Evolutionary conservation across 2,888 invertebrate genomes (phyloP).

Genomic region (Orthosia gothica): DNA sequence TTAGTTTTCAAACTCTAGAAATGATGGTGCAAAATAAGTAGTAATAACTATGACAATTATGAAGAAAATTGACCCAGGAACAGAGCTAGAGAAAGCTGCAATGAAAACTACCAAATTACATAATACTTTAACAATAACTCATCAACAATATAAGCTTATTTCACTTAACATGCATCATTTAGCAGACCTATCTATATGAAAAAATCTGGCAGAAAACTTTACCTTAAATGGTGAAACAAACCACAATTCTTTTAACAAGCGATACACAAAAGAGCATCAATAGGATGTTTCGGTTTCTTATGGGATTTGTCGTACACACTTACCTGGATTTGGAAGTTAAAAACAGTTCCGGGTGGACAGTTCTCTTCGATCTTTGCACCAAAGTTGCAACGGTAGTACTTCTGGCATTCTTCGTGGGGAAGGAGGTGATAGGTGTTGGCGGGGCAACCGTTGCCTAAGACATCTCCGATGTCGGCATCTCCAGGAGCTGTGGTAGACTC

Average conservation of each 20-base stretch:
- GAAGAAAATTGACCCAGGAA: background rate
- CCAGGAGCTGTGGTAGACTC: slow-evolving; percentile 15
- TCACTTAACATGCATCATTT: background rate
- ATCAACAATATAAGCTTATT: background rate
- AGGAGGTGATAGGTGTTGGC: slow-evolving; percentile 71
- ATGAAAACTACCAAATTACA: background rate
- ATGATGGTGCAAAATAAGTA: background rate
- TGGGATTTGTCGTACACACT: slow-evolving; percentile 33
- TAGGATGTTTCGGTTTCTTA: slow-evolving; percentile 27
- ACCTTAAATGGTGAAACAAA: background rate
- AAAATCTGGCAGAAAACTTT: background rate
- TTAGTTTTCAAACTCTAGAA: background rate
- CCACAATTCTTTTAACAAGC: slow-evolving; percentile 10
- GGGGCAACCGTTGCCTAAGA: slow-evolving; percentile 76
- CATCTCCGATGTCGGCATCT: slow-evolving; percentile 21
- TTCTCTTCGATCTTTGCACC: slow-evolving; percentile 70
- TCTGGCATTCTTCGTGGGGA: slow-evolving; percentile 77
- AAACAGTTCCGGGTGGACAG: slow-evolving; percentile 73
- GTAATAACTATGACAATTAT: background rate
- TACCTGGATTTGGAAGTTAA: slow-evolving; percentile 78
- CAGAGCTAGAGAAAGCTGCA: background rate
- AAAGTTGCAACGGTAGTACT: slow-evolving; percentile 77
- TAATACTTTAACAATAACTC: background rate
- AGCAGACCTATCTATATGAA: background rate
- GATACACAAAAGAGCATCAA: slow-evolving; percentile 41